These are phyloP conservation scores for Uropsilus gracilis DNA, from an alignment of 2,113 vertebrate species.

Conservation along the genomic window DNA sequence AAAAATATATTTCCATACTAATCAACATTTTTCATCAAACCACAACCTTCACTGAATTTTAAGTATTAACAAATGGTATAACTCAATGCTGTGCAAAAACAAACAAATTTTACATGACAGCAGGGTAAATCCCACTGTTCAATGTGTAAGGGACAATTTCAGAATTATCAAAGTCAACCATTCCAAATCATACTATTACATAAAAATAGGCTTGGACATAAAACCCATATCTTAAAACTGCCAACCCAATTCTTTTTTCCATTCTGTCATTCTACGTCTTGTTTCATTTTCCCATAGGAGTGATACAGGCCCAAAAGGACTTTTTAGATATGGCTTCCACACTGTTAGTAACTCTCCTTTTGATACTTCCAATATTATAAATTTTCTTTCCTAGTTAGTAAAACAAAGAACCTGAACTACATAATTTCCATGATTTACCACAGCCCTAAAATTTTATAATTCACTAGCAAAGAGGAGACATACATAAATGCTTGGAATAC, in stretches of 20 bases:
- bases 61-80: background rate
- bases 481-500: too few species aligned
- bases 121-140: background rate
- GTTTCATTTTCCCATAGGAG: background rate
- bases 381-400: background rate
- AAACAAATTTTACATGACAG: background rate
- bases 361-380: background rate
- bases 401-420: background rate
- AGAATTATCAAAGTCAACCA: background rate
- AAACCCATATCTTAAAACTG: background rate
- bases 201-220: background rate
- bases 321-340: background rate
- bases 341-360: background rate
- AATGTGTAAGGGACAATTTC: background rate
- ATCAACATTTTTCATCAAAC: background rate
- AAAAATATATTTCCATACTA: background rate
- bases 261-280: background rate
- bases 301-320: background rate
- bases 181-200: background rate
- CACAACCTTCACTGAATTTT: background rate
- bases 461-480: background rate
- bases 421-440: background rate
- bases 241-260: background rate
- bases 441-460: background rate
- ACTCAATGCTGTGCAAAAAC: background rate